Evolutionary conservation across 2,113 vertebrate species (phyloP), one percentile per base, ranked within the genome.

Genomic region (Psephotus haematonotus): DNA sequence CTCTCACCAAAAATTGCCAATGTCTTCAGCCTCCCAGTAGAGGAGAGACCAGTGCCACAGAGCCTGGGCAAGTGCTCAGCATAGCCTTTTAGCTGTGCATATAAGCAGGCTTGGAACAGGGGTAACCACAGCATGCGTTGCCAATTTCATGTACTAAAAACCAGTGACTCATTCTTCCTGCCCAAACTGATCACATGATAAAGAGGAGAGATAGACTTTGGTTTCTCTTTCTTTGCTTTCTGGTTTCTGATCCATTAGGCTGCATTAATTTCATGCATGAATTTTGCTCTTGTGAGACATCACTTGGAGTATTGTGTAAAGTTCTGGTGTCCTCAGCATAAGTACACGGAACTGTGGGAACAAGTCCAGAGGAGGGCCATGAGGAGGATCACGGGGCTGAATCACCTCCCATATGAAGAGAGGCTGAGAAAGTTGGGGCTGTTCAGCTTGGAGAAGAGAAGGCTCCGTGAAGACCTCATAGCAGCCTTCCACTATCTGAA

Each of bases 81-180:
- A 7, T 31, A 67, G 67, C 49, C 72, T 57, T 90, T 52, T 37
- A 60, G 68, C 52, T 47, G 47, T 8, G 17, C 25, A 1, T 28
- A 46, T 11, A 63, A 65, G 49, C 49, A 44, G 44, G 53, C 67
- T 65, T 62, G 53, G 68, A 72, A 35, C 50, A 33, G 35, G 53
- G 35, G 27, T 39, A 75, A 91, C 91, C 81, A 41, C 86, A 62
- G 41, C 1, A 0, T 49, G 82, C 2, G 0, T 15, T 77, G 91
- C 44, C 71, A 76, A 50, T 41, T 85, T 20, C 37, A 44, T 25
- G 28, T 77, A n/a, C 76, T 74, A 67, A 92, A 86, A 90, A 49
- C 35, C 16, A 77, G n/a, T 78, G 79, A 96, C 63, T 97, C 94
- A 82, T 76, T 93, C 86, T 90, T 88, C 86, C 76, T 90, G 55